phyloP scores from a whole-genome alignment of 1,140 invertebrate species.

The Stegodyphus mimosarum region DNA sequence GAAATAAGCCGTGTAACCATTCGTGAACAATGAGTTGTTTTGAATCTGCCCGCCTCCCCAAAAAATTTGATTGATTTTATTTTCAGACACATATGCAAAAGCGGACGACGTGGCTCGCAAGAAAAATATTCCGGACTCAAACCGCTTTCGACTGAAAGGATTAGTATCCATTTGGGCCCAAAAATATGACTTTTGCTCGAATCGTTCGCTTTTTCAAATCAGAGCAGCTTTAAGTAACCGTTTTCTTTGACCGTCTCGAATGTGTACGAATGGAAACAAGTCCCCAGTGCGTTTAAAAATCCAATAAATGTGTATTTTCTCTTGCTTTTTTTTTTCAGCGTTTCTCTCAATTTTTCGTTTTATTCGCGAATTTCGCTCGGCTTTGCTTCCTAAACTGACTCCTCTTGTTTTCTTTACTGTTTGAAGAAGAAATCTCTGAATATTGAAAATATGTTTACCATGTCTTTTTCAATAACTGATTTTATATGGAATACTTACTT shows the following conservation, averaged over 20 bases:
- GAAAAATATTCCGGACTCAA: no score
- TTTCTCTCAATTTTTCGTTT: constrained; percentile 9
- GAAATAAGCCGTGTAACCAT: no score
- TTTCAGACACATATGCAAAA: no score
- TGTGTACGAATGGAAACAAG: constrained; percentile 4
- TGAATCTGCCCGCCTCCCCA: no score
- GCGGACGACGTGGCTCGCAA: no score
- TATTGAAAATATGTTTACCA: constrained; percentile 42
- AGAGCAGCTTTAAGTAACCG: constrained; percentile 37
- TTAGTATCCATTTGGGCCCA: no score
- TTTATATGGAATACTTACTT: neutral
- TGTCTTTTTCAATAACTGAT: neutral
- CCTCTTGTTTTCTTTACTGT: constrained; percentile 36
- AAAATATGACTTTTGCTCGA: neutral
- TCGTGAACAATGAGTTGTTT: no score
- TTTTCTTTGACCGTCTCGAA: constrained; percentile 16
- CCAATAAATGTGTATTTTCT: constrained; percentile 40
- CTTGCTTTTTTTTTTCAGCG: neutral
- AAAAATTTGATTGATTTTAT: no score
- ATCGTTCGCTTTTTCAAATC: neutral
- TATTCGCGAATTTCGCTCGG: no score
- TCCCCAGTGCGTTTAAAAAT: constrained; percentile 44
- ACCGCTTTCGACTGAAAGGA: no score
- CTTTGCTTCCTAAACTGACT: no score
- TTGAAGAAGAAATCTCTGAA: constrained; percentile 39